Percentiles rank a stretch among this genome's conserved stretches.
phyloP scores from a whole-genome alignment of 2,888 invertebrate species.

The Caenorhabditis sp. region DNA sequence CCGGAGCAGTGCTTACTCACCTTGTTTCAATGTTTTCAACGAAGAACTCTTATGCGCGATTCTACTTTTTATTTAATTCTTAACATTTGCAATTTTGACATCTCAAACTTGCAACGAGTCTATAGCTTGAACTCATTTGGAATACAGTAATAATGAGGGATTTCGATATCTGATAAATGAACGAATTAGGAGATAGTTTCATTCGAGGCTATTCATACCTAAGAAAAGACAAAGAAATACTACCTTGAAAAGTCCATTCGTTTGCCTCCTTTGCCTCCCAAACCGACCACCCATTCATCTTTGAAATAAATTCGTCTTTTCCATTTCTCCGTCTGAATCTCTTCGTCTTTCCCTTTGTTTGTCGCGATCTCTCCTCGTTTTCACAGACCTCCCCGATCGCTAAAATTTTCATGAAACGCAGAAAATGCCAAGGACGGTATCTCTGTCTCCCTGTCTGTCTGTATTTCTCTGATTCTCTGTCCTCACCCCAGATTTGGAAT shows the following conservation, averaged over 20 bases:
- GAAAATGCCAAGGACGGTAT: constrained; percentile 18
- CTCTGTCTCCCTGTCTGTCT: background rate
- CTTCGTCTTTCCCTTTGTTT: background rate
- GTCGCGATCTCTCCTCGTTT: constrained; percentile 5
- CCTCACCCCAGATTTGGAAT: background rate
- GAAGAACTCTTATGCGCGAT: no score
- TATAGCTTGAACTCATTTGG: no score
- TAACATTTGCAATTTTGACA: no score
- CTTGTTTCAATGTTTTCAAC: no score
- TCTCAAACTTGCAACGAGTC: no score
- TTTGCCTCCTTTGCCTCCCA: no score
- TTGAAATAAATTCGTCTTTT: constrained; percentile 19
- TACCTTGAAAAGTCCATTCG: constrained; percentile 34
- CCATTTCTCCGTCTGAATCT: constrained; percentile 40
- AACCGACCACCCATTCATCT: constrained; percentile 6
- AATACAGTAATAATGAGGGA: no score
- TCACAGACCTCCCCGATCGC: constrained; percentile 23
- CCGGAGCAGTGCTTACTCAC: no score
- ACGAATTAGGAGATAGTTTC: no score
- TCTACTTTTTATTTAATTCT: no score
- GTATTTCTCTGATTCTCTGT: constrained; percentile 5
- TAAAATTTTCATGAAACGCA: background rate
- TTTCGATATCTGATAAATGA: no score
- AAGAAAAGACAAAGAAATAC: background rate
- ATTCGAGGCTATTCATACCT: no score